Conservation (phyloP, 2,113 vertebrate genomes). For the Microcebus tavaratra region DNA sequence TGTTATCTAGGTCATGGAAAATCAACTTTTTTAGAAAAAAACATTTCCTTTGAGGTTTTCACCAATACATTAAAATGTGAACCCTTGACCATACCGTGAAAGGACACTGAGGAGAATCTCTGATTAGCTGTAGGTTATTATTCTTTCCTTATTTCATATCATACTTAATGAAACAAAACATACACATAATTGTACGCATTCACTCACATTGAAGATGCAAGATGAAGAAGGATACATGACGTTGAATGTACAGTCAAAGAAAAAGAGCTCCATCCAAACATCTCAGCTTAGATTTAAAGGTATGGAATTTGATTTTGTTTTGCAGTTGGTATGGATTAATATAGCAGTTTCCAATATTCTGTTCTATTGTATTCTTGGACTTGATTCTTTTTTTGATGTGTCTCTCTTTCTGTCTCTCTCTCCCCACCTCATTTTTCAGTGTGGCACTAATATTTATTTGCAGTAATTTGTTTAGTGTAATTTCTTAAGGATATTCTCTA, state of each 20-base stretch:
- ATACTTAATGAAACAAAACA: neutral
- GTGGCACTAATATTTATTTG: neutral
- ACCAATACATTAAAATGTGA: neutral
- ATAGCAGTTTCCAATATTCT: neutral
- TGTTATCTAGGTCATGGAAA: neutral
- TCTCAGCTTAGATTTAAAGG: conserved; percentile 38
- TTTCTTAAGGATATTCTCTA: neutral
- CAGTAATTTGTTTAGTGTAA: neutral
- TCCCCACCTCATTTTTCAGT: neutral
- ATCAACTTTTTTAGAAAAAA: neutral
- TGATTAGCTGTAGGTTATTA: neutral
- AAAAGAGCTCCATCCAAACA: neutral
- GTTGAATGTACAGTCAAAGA: neutral
- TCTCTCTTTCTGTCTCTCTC: neutral
- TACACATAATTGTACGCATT: neutral
- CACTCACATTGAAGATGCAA: conserved; percentile 21
- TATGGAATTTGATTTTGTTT: neutral
- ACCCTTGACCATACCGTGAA: neutral
- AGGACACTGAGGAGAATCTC: neutral
- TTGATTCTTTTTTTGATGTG: neutral
- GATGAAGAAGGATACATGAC: conserved; percentile 61
- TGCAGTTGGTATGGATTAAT: neutral
- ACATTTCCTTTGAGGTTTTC: conserved; percentile 68
- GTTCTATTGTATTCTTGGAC: neutral
- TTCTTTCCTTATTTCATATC: neutral